These are phyloP conservation scores for Telmatochromis sp. DNA, from an alignment of 2,113 vertebrate species.

Conservation along the genomic window DNA sequence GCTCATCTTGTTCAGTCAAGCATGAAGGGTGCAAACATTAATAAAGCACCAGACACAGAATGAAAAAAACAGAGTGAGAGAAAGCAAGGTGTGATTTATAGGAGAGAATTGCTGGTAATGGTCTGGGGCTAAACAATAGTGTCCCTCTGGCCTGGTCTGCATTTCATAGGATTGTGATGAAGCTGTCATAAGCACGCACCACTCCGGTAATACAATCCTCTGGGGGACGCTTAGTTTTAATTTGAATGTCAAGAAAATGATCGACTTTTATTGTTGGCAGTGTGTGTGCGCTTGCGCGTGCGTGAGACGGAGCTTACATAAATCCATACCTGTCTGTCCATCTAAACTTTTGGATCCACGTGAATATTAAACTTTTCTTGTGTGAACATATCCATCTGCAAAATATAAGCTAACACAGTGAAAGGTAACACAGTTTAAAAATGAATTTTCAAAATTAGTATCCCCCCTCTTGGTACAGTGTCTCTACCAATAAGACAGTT, in stretches of 20 bases:
- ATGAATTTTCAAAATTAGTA: not conserved
- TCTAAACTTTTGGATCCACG: not conserved
- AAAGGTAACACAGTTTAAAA: not conserved
- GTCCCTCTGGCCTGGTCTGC: slow-evolving; percentile 53
- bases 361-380: not conserved
- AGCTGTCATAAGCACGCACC: slow-evolving; percentile 54
- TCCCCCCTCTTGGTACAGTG: not conserved
- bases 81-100: slow-evolving; percentile 55
- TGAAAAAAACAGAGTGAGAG: not conserved
- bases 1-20: slow-evolving; percentile 34
- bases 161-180: slow-evolving; percentile 60
- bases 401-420: not conserved
- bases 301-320: not conserved
- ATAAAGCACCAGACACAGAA: slow-evolving; percentile 52
- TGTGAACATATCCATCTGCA: not conserved
- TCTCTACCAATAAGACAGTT: not conserved
- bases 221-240: slow-evolving; percentile 57
- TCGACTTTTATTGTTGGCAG: slow-evolving; percentile 49
- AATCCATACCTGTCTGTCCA: slow-evolving; percentile 3
- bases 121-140: slow-evolving; percentile 55
- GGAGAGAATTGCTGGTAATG: slow-evolving; percentile 38
- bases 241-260: slow-evolving; percentile 64
- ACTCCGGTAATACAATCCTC: slow-evolving; percentile 46
- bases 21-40: slow-evolving; percentile 61
- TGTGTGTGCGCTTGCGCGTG: not conserved